A percentile compares a stretch with the other conserved stretches of the same genome.
Conservation (phyloP, 2,888 invertebrate genomes). For the Pseudolycoriella hygida region DNA sequence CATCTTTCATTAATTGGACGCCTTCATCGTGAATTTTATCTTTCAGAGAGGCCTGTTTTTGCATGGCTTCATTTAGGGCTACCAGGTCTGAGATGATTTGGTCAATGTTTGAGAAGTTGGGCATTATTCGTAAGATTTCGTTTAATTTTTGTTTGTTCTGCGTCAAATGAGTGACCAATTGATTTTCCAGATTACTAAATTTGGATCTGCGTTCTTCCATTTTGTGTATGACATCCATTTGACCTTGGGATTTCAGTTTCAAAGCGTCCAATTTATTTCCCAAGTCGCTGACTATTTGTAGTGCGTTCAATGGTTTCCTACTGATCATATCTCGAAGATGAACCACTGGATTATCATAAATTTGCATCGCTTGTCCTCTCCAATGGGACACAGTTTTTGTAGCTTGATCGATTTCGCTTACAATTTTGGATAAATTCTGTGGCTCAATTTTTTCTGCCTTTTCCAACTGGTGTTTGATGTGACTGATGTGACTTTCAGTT, state of each 20-base stretch:
- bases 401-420: slow-evolving; percentile 49
- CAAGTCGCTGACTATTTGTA: slow-evolving; percentile 50
- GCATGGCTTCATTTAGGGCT: slow-evolving; percentile 36
- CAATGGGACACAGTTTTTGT: slow-evolving; percentile 47
- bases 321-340: slow-evolving; percentile 52
- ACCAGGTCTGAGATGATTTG: slow-evolving; percentile 30
- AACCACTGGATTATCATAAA: slow-evolving; percentile 49
- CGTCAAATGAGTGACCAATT: slow-evolving; percentile 45
- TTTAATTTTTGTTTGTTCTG: slow-evolving; percentile 23
- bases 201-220: slow-evolving; percentile 59
- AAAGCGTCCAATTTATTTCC: slow-evolving; percentile 51
- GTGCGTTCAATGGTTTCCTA: slow-evolving; percentile 53
- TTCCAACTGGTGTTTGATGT: slow-evolving; percentile 63
- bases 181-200: slow-evolving; percentile 55
- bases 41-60: slow-evolving; percentile 40
- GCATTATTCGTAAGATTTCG: slow-evolving; percentile 19
- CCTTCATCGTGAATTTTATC: slow-evolving; percentile 65
- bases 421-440: slow-evolving; percentile 38
- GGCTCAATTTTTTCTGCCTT: slow-evolving; percentile 49
- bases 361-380: slow-evolving; percentile 47
- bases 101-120: slow-evolving; percentile 24
- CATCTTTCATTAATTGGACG: slow-evolving; percentile 59
- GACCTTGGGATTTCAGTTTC: slow-evolving; percentile 45
- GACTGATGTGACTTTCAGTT: slow-evolving; percentile 57
- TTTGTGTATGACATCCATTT: slow-evolving; percentile 48